Percentiles rank a stretch among this genome's conserved stretches.
These are phyloP conservation scores for Scaptomyza caliginosa DNA, from an alignment of 2,888 invertebrate genomes.

Conservation along the genomic window DNA sequence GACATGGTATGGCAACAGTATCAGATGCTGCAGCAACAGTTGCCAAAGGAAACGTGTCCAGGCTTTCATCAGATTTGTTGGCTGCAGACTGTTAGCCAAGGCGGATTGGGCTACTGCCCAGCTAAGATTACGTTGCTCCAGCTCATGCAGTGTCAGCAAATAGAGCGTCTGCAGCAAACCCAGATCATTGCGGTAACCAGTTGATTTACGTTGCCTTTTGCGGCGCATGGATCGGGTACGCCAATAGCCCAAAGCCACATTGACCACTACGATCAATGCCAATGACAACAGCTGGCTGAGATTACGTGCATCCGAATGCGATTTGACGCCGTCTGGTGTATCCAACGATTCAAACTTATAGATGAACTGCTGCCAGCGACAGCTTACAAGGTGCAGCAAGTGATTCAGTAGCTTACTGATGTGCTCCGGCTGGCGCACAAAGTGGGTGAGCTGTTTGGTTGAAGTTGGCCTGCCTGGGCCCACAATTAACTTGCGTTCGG, in stretches of 20 bases:
- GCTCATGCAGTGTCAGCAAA: slow-evolving; percentile 83
- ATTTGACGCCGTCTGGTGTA: slow-evolving; percentile 85
- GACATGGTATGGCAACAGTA: slow-evolving; percentile 76
- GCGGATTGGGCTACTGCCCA: slow-evolving; percentile 84
- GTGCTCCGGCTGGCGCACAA: slow-evolving; percentile 87
- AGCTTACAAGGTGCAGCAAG: slow-evolving; percentile 88
- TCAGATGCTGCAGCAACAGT: slow-evolving; percentile 69
- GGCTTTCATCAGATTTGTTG: slow-evolving; percentile 82
- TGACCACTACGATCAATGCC: slow-evolving; percentile 87
- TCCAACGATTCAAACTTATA: slow-evolving; percentile 91
- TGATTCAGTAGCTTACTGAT: slow-evolving; percentile 88
- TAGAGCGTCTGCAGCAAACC: slow-evolving; percentile 58
- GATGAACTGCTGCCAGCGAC: slow-evolving; percentile 92
- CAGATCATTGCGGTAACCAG: slow-evolving; percentile 40
- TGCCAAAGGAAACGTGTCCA: slow-evolving; percentile 81
- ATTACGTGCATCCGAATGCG: slow-evolving; percentile 69
- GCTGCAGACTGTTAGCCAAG: slow-evolving; percentile 83
- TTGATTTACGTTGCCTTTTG: slow-evolving; percentile 55
- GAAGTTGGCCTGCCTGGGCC: slow-evolving; percentile 23
- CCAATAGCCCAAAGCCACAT: slow-evolving; percentile 87
- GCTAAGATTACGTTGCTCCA: slow-evolving; percentile 77
- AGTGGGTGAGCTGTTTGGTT: slow-evolving; percentile 84
- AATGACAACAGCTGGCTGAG: slow-evolving; percentile 85
- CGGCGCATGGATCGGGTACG: slow-evolving; percentile 79
- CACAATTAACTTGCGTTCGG: slow-evolving; percentile 57